Base-by-base conservation (phyloP, 2,797 vertebrate species). In the Gobionotothen gibberifrons region DNA sequence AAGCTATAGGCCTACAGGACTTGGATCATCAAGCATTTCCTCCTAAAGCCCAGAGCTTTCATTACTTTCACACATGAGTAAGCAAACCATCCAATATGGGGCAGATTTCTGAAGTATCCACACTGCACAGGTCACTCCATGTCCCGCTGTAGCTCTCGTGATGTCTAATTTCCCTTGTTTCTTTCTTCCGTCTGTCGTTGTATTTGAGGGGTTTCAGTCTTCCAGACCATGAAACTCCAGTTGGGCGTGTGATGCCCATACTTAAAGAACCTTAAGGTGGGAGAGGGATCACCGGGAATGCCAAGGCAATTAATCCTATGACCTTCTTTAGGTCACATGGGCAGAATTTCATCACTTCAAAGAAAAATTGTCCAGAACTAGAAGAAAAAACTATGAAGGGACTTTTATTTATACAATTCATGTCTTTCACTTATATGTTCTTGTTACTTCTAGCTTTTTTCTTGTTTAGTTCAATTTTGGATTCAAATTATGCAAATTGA, bases 241-340 rank as follows among this genome's bases (percentile, higher is more conserved):
- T 75, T n/a, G 49, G 57, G 22, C 76, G 71, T 88, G 85, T 88
- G 88, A 89, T 71, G 84, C 60, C 66, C 79, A 74, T 83, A 70
- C 80, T 85, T 82, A 85, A 84, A 84, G 63, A 84, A 85, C 65
- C 72, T 77, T 72, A 74, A 68, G 56, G 69, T 79, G 72, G 54
- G 79, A 60, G 78, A 76, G 68, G 72, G 79, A 85, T 89, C 82
- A 79, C 72, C 44, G 22, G 52, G 74, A 88, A 77, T 85, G 79
- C 82, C 85, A 78, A 85, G 51, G 69, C 83, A 92, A 90, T 92
- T 90, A 90, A 87, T 89, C 87, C 69, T 2, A 0, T 82, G 87
- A 89, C 78, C 82, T 72, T 61, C 21, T 66, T 10, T 36, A 29
- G 85, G 82, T 87, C 82, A 82, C 81, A 85, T 43, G 56, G 72